Base-by-base conservation (phyloP, 37 sponge, comb jelly and placozoan genomes). In the Cliona cf. orientalis region DNA sequence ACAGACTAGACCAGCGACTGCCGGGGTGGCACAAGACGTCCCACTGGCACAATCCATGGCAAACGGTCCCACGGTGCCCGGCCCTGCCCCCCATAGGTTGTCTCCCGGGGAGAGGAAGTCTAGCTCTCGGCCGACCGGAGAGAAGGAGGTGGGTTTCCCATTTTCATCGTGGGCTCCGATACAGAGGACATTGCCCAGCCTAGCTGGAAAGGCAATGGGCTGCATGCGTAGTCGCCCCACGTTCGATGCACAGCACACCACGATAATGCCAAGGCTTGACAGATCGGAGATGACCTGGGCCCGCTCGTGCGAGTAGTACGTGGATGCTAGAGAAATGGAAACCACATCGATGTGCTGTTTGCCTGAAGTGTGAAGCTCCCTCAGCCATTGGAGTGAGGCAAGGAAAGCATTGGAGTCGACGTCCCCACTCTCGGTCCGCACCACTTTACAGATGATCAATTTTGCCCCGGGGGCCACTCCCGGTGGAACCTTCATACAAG, bases 31-130 rank as follows among this genome's bases (percentile, higher is more conserved):
- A 75, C 64, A 87, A 38, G 88, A 87, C 17, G 88, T 87, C 9
- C 88, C 88, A 75, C 67, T 87, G 0, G 64, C 88, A 75, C 79
- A 78, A 42, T 79, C 79, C 69, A 68, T 75, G 28, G 74, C 67
- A 40, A 76, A 85, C 11, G 78, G 69, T 9, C 78, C 61, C 25
- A 57, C 44, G 3, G 61, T 72, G 19, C 85, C 78, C 23, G 78
- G 60, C 11, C 78, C 78, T 17, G 88, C 75, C 0, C 82, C 88
- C 81, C 75, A 75, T 29, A 87, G 2, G 7, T 67, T 22, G 4
- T 87, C 82, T 49, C 88, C 88, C 7, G 82, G 88, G 19, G 82
- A 75, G 3, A 87, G 55, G 42, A 87, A 87, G 42, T 87, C 88
- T 9, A 87, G 58, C 26, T 87, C 82, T 42, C 81, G 82, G 12